Percentiles rank a stretch among this genome's conserved stretches.
These are phyloP conservation scores for Penaeus indicus DNA, from an alignment of 1,140 invertebrate species.

Conservation along the genomic window DNA sequence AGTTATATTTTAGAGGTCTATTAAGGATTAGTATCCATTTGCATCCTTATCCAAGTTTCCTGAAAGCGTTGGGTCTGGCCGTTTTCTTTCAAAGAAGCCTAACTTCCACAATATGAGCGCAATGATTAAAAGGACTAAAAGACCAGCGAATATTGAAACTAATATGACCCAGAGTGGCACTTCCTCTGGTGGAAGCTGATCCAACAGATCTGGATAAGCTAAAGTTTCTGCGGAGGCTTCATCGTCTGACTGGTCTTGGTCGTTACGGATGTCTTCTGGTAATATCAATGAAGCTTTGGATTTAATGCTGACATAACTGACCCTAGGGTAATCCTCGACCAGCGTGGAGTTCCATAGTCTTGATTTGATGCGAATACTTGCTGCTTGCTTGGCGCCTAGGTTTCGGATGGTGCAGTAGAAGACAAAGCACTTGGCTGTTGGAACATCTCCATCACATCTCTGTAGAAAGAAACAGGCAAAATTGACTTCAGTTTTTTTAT, in stretches of 20 bases:
- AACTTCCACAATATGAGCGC: constrained; percentile 85
- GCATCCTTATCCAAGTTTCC: constrained; percentile 85
- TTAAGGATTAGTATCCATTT: constrained; percentile 68
- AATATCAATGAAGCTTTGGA: constrained; percentile 83
- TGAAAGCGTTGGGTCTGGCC: constrained; percentile 82
- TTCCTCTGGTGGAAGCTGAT: constrained; percentile 77
- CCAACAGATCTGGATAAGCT: constrained; percentile 82
- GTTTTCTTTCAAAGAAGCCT: constrained; percentile 88
- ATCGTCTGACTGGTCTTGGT: constrained; percentile 77
- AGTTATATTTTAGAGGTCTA: too few species aligned
- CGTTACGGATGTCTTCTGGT: constrained; percentile 81
- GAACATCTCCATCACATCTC: constrained; percentile 79
- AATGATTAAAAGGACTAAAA: constrained; percentile 83
- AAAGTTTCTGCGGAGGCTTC: constrained; percentile 78
- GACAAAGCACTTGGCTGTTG: constrained; percentile 87
- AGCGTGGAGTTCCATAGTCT: constrained; percentile 92
- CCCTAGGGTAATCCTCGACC: constrained; percentile 86
- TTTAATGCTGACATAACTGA: constrained; percentile 85
- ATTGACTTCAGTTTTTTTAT: neutral
- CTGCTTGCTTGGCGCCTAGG: constrained; percentile 80
- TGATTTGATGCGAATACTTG: constrained; percentile 83
- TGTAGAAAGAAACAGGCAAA: constrained; percentile 70
- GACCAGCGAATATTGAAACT: constrained; percentile 81
- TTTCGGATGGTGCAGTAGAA: constrained; percentile 86
- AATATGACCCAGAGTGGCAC: constrained; percentile 88